Conservation (phyloP, 1,140 invertebrate species). For the Nebria ingens region DNA sequence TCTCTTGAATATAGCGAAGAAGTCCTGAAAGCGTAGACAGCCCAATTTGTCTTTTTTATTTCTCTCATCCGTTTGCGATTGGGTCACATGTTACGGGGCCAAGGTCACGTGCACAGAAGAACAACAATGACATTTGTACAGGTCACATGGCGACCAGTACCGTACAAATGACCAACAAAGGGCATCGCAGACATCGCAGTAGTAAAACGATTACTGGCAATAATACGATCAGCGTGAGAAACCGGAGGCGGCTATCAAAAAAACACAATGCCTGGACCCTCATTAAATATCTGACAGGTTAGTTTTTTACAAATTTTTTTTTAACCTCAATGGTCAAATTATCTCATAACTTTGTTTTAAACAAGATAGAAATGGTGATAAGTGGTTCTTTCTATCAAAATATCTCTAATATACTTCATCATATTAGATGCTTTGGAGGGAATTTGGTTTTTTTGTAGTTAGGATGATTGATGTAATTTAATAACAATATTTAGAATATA, state of each 20-base stretch:
- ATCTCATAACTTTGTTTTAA: too few species aligned
- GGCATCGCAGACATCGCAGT: not conserved
- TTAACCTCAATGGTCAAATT: too few species aligned
- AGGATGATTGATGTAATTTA: too few species aligned
- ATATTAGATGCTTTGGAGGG: too few species aligned
- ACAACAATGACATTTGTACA: not conserved
- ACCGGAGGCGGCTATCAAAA: not conserved
- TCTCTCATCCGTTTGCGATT: not conserved
- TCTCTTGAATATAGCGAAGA: too few species aligned
- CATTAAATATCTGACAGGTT: not conserved
- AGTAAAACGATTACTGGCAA: not conserved
- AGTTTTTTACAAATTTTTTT: too few species aligned
- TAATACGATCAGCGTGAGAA: not conserved
- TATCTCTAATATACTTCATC: too few species aligned
- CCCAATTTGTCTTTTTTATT: not conserved
- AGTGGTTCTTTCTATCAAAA: too few species aligned
- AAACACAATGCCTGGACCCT: not conserved
- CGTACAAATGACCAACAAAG: not conserved
- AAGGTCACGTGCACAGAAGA: not conserved
- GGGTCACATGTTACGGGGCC: not conserved
- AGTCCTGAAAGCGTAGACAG: too few species aligned
- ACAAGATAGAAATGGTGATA: too few species aligned
- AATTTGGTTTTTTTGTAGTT: too few species aligned
- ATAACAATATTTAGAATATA: too few species aligned
- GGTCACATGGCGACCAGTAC: not conserved